phyloP scores from a whole-genome alignment of 2,888 invertebrate species.

The Drepana falcataria region DNA sequence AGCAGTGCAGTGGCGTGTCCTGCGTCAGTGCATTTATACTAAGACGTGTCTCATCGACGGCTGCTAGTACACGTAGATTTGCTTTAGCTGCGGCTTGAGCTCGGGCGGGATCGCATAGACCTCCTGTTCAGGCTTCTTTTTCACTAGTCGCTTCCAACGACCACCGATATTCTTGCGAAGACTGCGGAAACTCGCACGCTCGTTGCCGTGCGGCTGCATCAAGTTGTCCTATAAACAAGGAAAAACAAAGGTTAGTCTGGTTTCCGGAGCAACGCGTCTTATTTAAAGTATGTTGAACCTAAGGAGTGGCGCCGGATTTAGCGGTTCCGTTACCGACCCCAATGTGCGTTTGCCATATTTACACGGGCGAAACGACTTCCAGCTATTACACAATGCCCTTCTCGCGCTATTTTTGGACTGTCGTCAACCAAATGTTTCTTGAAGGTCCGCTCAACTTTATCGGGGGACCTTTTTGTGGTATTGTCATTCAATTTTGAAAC shows the following conservation, averaged over 20 bases:
- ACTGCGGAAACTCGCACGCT: conserved; percentile 88
- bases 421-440: conserved; percentile 42
- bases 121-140: conserved; percentile 89
- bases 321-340: conserved; percentile 51
- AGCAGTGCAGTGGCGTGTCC: conserved; percentile 57
- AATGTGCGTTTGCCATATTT: conserved; percentile 48
- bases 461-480: conserved; percentile 23
- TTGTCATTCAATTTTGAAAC: conserved; percentile 10
- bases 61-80: conserved; percentile 90
- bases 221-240: conserved; percentile 85
- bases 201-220: conserved; percentile 84
- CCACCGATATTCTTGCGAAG: conserved; percentile 92
- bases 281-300: conserved; percentile 43
- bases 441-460: conserved; percentile 34
- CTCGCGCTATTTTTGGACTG: conserved; percentile 46
- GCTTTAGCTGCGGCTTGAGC: conserved; percentile 91
- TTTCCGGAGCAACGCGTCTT: conserved; percentile 4
- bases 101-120: conserved; percentile 91
- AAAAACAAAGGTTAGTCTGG: conserved; percentile 35
- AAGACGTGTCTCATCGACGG: conserved; percentile 23
- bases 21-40: conserved; percentile 57
- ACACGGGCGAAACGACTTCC: conserved; percentile 40
- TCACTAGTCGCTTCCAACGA: conserved; percentile 90
- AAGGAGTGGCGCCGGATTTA: conserved; percentile 38
- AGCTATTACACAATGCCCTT: conserved; percentile 52